phyloP scores from a whole-genome alignment of 2,797 vertebrate genomes.

The Clarias platycephalus region DNA sequence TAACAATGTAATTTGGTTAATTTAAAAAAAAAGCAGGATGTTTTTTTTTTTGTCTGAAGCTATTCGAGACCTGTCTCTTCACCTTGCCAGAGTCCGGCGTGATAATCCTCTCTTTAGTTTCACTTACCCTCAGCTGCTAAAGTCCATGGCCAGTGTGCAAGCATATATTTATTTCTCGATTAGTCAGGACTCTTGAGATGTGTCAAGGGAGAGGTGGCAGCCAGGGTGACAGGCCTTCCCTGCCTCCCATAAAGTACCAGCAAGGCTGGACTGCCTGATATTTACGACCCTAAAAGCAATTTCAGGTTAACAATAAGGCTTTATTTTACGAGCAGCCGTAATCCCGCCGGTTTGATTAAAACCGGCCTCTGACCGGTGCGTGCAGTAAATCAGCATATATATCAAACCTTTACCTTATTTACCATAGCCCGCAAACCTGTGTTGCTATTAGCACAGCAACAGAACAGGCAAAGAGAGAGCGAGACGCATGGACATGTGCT shows the following conservation, averaged over 20 bases:
- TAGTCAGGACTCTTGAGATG: slow-evolving; percentile 47
- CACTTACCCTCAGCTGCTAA: slow-evolving; percentile 20
- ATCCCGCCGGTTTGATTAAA: slow-evolving; percentile 74
- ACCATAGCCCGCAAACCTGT: slow-evolving; percentile 15
- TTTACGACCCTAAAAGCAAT: slow-evolving; percentile 73
- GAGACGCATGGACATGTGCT: neutral
- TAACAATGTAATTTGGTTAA: slow-evolving; percentile 49
- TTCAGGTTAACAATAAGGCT: slow-evolving; percentile 74
- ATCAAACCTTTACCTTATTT: slow-evolving; percentile 57
- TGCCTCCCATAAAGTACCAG: slow-evolving; percentile 66
- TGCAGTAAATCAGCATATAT: slow-evolving; percentile 57
- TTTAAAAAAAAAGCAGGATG: slow-evolving; percentile 42
- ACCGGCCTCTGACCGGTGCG: slow-evolving; percentile 65
- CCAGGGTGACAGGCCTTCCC: slow-evolving; percentile 44
- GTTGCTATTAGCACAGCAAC: neutral
- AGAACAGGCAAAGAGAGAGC: slow-evolving; percentile 1
- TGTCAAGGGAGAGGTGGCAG: slow-evolving; percentile 60
- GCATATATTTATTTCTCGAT: slow-evolving; percentile 69
- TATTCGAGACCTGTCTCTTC: slow-evolving; percentile 46
- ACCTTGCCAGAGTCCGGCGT: slow-evolving; percentile 19
- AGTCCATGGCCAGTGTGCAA: slow-evolving; percentile 32
- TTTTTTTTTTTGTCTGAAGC: slow-evolving; percentile 46
- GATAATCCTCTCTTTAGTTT: slow-evolving; percentile 41
- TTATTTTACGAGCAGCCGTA: slow-evolving; percentile 66
- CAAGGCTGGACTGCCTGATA: slow-evolving; percentile 67